phyloP scores from a whole-genome alignment of 1,140 invertebrate genomes.

The Acromyrmex echinatior region DNA sequence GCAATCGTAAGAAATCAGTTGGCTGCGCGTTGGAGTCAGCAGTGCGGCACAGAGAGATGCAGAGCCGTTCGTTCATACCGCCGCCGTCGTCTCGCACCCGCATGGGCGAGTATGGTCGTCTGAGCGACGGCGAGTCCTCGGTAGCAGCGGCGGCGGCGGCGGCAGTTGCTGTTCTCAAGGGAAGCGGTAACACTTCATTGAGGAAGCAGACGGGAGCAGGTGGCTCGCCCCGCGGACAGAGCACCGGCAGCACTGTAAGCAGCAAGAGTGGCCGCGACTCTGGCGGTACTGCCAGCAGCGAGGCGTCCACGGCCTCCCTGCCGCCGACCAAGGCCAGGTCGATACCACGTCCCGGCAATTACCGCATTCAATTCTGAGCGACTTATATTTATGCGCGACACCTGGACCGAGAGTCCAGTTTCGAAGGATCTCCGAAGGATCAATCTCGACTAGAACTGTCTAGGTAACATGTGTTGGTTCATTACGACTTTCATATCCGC shows the following conservation, averaged over 20 bases:
- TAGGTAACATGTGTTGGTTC: no score
- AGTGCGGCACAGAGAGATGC: conserved; percentile 84
- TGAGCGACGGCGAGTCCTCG: conserved; percentile 86
- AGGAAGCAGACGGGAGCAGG: conserved; percentile 80
- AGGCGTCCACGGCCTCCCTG: conserved; percentile 88
- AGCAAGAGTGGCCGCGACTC: conserved; percentile 86
- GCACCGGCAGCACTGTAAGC: conserved; percentile 86
- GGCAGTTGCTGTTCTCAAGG: not conserved
- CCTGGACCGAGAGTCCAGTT: not conserved
- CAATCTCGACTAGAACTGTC: no score
- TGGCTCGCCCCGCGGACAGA: conserved; percentile 78
- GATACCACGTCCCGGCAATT: conserved; percentile 89
- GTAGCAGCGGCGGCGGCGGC: not conserved
- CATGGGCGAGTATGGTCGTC: conserved; percentile 88
- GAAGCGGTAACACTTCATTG: conserved; percentile 78
- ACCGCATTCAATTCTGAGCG: conserved; percentile 90
- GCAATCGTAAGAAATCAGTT: conserved; percentile 78
- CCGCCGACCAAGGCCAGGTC: conserved; percentile 87
- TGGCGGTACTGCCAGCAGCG: conserved; percentile 87
- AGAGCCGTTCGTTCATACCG: conserved; percentile 89
- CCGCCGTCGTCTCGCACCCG: conserved; percentile 82
- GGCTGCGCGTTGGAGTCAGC: conserved; percentile 47
- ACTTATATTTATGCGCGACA: not conserved
- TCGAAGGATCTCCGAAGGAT: no score
- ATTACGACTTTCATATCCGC: no score